These are phyloP conservation scores for Poliocrania exsul DNA, from an alignment of 2,797 vertebrate species.

Conservation along the genomic window DNA sequence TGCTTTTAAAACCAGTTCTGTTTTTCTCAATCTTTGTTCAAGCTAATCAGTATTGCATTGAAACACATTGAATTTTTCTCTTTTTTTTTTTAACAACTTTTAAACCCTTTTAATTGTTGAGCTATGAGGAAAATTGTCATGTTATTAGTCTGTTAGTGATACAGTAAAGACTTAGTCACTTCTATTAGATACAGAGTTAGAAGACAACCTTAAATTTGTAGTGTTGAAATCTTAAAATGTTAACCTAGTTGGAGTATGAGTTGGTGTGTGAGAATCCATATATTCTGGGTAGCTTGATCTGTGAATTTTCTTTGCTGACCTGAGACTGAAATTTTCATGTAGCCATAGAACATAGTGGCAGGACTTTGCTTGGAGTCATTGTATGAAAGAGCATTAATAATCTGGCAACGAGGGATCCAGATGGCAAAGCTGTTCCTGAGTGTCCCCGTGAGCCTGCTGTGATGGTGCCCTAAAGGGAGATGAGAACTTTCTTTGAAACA, in stretches of 20 bases:
- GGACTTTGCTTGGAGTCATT: not conserved
- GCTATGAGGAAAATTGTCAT: not conserved
- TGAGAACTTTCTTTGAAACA: not conserved
- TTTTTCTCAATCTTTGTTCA: not conserved
- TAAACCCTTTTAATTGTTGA: not conserved
- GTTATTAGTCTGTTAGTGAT: not conserved
- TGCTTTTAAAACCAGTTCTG: not conserved
- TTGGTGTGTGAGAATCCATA: not conserved
- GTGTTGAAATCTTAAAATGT: not conserved
- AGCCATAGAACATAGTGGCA: not conserved
- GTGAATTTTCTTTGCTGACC: not conserved
- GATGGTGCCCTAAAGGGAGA: not conserved
- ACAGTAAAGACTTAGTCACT: not conserved
- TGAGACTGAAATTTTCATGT: not conserved
- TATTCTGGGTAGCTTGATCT: not conserved
- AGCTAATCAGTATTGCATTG: not conserved
- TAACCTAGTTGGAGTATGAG: not conserved
- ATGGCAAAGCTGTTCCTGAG: not conserved
- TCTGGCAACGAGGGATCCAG: not conserved
- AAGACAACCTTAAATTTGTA: not conserved
- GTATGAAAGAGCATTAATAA: not conserved
- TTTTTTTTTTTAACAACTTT: not conserved
- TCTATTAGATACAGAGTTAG: not conserved
- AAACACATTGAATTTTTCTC: not conserved
- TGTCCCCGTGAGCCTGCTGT: not conserved